Base-by-base conservation (phyloP, 2,113 vertebrate genomes). In the Chunga burmeisteri region DNA sequence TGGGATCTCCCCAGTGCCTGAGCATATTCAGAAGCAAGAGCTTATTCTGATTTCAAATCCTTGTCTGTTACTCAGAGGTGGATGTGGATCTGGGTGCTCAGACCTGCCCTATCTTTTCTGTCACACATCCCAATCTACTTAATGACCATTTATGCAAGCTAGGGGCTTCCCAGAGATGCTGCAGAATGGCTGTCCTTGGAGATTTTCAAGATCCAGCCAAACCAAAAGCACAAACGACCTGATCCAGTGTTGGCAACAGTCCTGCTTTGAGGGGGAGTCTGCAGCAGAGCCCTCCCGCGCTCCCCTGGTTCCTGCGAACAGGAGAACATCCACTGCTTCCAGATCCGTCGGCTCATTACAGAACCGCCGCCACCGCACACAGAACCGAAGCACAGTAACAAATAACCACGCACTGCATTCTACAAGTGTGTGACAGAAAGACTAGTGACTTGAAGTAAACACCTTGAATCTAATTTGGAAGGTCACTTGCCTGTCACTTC, bases 381-480 rank as follows among this genome's bases (percentile, higher is more conserved):
- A 9, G 52, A 59, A 34, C 58, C 5, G 4, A 25, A 22, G 29
- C 17, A 16, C 6, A 0, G 3, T 1, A 42, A 49, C 49, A 68
- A 44, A 29, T 12, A 47, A 23, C 27, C 58, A 32, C 0, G 2
- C 21, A 0, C 40, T 0, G 58, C 71, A 1, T 19, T 15, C 65
- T 20, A 13, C 77, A 13, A 13, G n/a, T 1, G n/a, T 53, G 42
- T 4, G 53, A 29, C 2, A 17, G 3, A 4, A 44, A 23, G 40
- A 36, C 21, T 5, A 13, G 40, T 13, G 38, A 8, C 53, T 67
- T 29, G 52, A 34, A 55, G n/a, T 9, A 23, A 67, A 22, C 34
- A 67, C 10, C 52, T 8, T 21, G 36, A 19, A 13, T 16, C 30
- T 0, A 7, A 50, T 55, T 10, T 7, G 61, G 68, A 77, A 89